These are phyloP conservation scores for Oscheius sp. DNA, from an alignment of 1,140 invertebrate species.

Conservation along the genomic window DNA sequence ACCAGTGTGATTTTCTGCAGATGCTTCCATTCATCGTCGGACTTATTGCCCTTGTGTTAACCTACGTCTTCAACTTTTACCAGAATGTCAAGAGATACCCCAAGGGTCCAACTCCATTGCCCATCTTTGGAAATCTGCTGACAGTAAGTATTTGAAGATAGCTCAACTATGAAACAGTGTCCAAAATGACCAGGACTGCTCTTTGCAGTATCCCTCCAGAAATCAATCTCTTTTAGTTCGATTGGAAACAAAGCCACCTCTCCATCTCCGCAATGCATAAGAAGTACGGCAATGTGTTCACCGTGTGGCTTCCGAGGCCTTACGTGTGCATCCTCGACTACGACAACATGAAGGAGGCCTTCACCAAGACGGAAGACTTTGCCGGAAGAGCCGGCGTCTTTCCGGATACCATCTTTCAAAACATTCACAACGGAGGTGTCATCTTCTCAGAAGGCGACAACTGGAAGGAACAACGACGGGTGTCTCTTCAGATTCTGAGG, in stretches of 20 bases:
- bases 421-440: constrained; percentile 6
- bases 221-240: background rate
- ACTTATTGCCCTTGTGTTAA: background rate
- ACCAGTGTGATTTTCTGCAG: no score
- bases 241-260: background rate
- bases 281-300: constrained; percentile 16
- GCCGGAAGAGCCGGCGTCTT: constrained; percentile 1
- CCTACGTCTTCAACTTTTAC: constrained; percentile 12
- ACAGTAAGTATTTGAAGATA: no score
- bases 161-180: no score
- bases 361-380: constrained; percentile 7
- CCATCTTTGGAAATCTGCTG: constrained; percentile 8
- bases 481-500: constrained; percentile 20
- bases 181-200: no score
- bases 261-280: background rate
- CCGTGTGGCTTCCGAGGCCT: constrained; percentile 8
- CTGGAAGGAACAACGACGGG: constrained; percentile 24
- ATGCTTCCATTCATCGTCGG: background rate
- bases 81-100: constrained; percentile 18
- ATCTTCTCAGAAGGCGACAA: constrained; percentile 8
- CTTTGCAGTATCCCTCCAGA: no score
- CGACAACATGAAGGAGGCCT: constrained; percentile 9
- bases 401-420: background rate
- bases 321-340: constrained; percentile 13
- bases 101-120: constrained; percentile 14